phyloP scores from a whole-genome alignment of 2,797 vertebrate species.

The Rhinogobio ventralis region DNA sequence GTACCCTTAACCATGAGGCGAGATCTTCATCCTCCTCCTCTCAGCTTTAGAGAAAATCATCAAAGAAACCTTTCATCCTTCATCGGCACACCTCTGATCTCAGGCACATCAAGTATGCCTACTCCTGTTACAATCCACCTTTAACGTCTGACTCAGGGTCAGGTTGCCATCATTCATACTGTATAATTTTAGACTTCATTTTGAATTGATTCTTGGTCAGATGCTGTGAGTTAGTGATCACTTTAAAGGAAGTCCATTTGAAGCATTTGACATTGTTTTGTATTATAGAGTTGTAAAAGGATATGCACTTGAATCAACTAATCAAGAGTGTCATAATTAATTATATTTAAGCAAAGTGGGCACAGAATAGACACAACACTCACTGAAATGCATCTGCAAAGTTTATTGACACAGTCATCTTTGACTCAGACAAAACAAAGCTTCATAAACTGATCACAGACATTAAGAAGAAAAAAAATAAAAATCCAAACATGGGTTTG shows the following conservation, averaged over 20 bases:
- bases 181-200: background rate
- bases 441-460: slow-evolving; percentile 70
- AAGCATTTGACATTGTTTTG: background rate
- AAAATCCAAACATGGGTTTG: slow-evolving; percentile 50
- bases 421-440: slow-evolving; percentile 73
- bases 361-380: slow-evolving; percentile 24
- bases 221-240: background rate
- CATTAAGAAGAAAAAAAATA: slow-evolving; percentile 52
- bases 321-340: background rate
- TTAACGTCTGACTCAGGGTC: slow-evolving; percentile 11
- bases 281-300: background rate
- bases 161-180: background rate
- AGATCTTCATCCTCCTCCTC: slow-evolving; percentile 29
- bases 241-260: background rate
- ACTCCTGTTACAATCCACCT: background rate
- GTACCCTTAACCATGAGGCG: background rate
- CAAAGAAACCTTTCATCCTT: slow-evolving; percentile 19
- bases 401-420: slow-evolving; percentile 82
- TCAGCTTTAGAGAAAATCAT: slow-evolving; percentile 21
- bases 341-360: background rate
- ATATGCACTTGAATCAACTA: background rate
- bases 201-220: background rate
- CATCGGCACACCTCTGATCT: background rate
- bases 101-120: slow-evolving; percentile 4
- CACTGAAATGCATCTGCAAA: slow-evolving; percentile 70